phyloP scores from a whole-genome alignment of 1,140 invertebrate species.

The Orchesella cincta region DNA sequence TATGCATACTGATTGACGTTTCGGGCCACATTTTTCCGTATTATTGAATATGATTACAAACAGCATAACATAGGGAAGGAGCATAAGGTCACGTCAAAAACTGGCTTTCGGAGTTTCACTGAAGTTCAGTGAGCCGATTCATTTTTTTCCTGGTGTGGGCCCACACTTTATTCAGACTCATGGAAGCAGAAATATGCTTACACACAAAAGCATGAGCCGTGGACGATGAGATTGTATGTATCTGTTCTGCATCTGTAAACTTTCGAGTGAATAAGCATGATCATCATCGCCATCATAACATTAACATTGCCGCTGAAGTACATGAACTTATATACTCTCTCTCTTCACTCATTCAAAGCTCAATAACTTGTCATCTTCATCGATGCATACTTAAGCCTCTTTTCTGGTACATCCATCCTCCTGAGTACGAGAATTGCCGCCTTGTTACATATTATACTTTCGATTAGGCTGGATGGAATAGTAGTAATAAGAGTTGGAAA shows the following conservation, averaged over 20 bases:
- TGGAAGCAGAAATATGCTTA: background rate
- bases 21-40: too few species aligned
- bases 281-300: constrained; percentile 2
- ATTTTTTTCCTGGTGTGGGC: background rate
- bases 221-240: background rate
- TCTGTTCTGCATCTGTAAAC: constrained; percentile 21
- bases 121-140: constrained; percentile 1
- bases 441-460: constrained; percentile 25
- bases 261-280: constrained; percentile 21
- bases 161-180: constrained; percentile 11
- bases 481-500: background rate
- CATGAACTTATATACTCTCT: constrained; percentile 13
- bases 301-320: background rate
- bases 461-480: background rate
- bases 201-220: background rate
- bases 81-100: constrained; percentile 18
- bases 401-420: background rate
- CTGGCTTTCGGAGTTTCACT: background rate
- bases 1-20: too few species aligned
- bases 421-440: constrained; percentile 14
- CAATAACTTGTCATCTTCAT: constrained; percentile 29
- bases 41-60: too few species aligned
- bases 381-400: constrained; percentile 10
- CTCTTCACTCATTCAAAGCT: constrained; percentile 20
- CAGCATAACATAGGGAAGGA: too few species aligned